Base-by-base conservation (phyloP, 2,113 vertebrate species). In the Bothrops jararaca region DNA sequence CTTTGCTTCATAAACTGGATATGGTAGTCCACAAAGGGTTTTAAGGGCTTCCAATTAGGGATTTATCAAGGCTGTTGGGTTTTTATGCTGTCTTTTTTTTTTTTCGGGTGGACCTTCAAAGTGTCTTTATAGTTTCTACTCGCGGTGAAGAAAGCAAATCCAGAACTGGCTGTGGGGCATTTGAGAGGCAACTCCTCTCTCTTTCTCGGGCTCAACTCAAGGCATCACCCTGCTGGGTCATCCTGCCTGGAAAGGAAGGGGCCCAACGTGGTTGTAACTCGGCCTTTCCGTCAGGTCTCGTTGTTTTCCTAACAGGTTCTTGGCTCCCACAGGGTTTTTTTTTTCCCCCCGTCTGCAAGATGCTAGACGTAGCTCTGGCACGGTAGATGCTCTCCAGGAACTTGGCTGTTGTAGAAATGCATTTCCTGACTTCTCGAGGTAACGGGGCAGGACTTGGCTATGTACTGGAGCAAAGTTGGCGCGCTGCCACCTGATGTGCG, bases 401-500 rank as follows among this genome's bases (percentile, higher is more conserved):
- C 96, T 96, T 96, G 96, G 96, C 96, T 0, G 69, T 94, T 69
- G 45, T 24, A 5, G 86, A 92, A 56, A 95, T 95, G 95, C 96
- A 96, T 95, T 96, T 96, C 96, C 64, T 0, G 94, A 94, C 93
- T 3, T 93, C 94, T 96, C 56, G 93, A 96, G 96, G 96, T 96
- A 95, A 96, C 91, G 95, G 96, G 95, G 96, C 96, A 93, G 96
- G 91, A 94, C 94, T 96, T 97, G 96, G 97, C 96, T 96, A 92
- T 64, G 93, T 85, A 69, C 91, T 94, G 94, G 92, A 96, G 95
- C 95, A 91, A 92, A 94, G 92, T 89, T 97, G 97, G 97, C 97
- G 0, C 39, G 26, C 89, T 95, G 96, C 97, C 96, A 96, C 69
- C 1, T 0, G 93, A 89, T 94, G 94, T 96, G 96, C 96, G 96